Conservation (phyloP, 2,888 invertebrate genomes). For the Rotaria sp. region DNA sequence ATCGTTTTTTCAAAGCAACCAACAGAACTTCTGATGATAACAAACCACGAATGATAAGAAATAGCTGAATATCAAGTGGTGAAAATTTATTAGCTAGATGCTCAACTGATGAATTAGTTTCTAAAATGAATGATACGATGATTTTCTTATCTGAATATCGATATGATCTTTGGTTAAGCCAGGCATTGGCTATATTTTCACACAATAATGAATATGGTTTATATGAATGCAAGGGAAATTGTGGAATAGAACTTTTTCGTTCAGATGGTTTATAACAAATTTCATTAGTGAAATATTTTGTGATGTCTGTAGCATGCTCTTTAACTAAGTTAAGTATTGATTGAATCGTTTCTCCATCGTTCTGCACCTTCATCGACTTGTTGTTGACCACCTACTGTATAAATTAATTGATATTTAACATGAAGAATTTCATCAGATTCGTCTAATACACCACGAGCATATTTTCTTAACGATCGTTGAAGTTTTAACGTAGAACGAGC, state of each 20-base stretch:
- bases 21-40: constrained; percentile 2
- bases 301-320: background rate
- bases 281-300: background rate
- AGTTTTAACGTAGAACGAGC: background rate
- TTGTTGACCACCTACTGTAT: background rate
- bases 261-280: background rate
- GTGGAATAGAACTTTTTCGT: background rate
- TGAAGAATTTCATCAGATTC: constrained; percentile 18
- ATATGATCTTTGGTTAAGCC: background rate
- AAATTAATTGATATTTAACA: constrained; percentile 29
- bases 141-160: background rate
- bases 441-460: background rate
- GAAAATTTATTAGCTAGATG: background rate
- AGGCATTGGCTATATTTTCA: background rate
- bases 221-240: background rate
- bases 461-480: background rate
- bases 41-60: constrained; percentile 3
- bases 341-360: background rate
- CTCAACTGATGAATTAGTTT: background rate
- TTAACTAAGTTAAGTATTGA: background rate
- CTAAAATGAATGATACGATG: background rate
- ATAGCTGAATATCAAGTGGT: background rate
- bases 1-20: background rate
- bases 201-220: background rate
- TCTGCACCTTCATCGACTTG: background rate